Evolutionary conservation across 2,797 vertebrate genomes (phyloP).

Genomic region (Varecia variegata): DNA sequence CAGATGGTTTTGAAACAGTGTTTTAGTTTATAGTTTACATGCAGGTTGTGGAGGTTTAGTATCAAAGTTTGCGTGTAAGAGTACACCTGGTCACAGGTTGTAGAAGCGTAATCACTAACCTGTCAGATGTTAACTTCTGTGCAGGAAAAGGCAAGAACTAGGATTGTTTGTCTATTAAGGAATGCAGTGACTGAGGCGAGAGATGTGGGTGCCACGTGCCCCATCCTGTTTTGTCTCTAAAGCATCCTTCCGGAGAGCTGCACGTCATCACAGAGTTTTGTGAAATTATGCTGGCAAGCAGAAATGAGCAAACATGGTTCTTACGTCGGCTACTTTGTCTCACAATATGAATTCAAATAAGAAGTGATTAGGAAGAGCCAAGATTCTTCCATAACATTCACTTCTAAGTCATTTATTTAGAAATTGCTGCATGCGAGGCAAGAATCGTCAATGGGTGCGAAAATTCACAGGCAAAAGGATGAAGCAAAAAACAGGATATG

Average conservation of each 20-base stretch:
- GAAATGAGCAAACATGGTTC: not conserved
- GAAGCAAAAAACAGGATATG: not conserved
- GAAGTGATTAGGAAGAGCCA: not conserved
- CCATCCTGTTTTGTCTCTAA: not conserved
- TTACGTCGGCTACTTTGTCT: not conserved
- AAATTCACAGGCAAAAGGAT: not conserved
- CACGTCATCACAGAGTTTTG: not conserved
- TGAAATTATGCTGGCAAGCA: not conserved
- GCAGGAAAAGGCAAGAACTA: not conserved
- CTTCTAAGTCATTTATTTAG: not conserved
- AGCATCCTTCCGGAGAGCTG: not conserved
- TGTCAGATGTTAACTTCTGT: not conserved
- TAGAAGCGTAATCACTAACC: not conserved
- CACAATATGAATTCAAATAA: not conserved
- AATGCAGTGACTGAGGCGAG: not conserved
- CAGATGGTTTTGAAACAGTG: not conserved
- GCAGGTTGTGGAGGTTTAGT: not conserved
- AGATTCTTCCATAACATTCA: not conserved
- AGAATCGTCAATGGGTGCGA: not conserved
- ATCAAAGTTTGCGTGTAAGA: not conserved
- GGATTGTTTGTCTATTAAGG: not conserved
- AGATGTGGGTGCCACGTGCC: not conserved
- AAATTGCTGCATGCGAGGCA: not conserved
- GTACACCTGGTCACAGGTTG: not conserved
- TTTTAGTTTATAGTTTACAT: not conserved